Conservation (phyloP, 2,113 vertebrate genomes). For the Mesitornis unicolor region DNA sequence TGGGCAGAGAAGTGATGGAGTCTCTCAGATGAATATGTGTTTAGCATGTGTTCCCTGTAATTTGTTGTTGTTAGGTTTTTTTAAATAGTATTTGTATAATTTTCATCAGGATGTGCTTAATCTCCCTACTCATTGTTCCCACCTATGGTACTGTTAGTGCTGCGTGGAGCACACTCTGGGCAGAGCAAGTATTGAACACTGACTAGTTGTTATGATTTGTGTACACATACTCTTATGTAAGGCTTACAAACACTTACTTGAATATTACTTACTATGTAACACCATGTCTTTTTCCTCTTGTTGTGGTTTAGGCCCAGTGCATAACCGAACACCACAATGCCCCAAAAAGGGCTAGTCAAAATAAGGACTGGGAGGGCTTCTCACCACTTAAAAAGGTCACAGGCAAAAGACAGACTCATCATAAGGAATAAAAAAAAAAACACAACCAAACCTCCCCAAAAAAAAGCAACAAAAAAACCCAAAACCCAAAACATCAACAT, state of each 20-base stretch:
- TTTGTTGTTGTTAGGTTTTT: too few relatives aligned
- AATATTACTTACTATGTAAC: background rate
- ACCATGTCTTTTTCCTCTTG: background rate
- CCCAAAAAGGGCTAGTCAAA: too few relatives aligned
- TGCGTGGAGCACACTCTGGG: background rate
- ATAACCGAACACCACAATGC: too few relatives aligned
- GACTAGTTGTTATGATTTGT: background rate
- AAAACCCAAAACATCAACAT: too few relatives aligned
- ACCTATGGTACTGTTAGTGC: fast-evolving
- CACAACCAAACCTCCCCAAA: too few relatives aligned
- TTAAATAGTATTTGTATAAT: background rate
- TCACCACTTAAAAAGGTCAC: too few relatives aligned
- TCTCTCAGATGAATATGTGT: background rate
- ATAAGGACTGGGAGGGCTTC: too few relatives aligned
- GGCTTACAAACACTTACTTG: background rate
- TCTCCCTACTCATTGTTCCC: background rate
- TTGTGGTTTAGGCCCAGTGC: too few relatives aligned
- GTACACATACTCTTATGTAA: background rate
- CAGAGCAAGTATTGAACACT: background rate
- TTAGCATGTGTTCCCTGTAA: background rate
- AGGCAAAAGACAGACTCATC: too few relatives aligned
- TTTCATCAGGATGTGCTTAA: background rate
- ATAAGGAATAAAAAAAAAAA: too few relatives aligned
- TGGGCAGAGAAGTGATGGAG: background rate
- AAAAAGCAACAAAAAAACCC: too few relatives aligned